Percentiles rank a stretch among this genome's conserved stretches.
These are phyloP conservation scores for Drosophila aff. DNA, from an alignment of 1,140 invertebrate genomes.

Conservation along the genomic window DNA sequence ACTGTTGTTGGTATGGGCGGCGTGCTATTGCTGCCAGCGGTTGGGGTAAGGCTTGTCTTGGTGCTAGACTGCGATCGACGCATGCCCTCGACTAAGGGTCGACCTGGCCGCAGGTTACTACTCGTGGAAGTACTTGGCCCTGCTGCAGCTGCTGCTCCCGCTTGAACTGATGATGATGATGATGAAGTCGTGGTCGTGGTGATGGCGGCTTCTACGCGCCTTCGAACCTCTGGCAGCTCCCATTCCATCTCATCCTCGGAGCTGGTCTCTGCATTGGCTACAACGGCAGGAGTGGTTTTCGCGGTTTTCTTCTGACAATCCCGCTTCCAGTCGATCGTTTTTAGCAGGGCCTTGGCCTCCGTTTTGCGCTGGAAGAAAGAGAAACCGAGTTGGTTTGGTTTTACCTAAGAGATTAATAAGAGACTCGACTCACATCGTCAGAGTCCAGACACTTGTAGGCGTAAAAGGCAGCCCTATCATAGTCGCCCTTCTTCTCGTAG, in stretches of 20 bases:
- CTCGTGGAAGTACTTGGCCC: slow-evolving; percentile 28
- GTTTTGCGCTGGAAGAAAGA: slow-evolving; percentile 90
- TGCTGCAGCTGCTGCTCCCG: too few relatives aligned
- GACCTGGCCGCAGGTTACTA: slow-evolving; percentile 12
- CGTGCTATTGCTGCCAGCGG: slow-evolving; percentile 26
- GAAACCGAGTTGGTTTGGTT: background rate
- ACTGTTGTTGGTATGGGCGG: slow-evolving; percentile 11
- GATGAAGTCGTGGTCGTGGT: background rate
- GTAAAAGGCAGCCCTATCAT: slow-evolving; percentile 95
- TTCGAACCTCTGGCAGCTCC: slow-evolving; percentile 66
- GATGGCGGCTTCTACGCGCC: slow-evolving; percentile 37
- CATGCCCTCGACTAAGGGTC: slow-evolving; percentile 35
- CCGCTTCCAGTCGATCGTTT: slow-evolving; percentile 91
- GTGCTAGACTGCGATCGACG: slow-evolving; percentile 42
- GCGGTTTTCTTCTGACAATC: slow-evolving; percentile 66
- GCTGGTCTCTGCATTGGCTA: slow-evolving; percentile 71
- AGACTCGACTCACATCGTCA: slow-evolving; percentile 69
- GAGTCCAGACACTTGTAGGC: slow-evolving; percentile 94
- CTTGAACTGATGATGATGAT: background rate
- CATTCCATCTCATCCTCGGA: slow-evolving; percentile 82
- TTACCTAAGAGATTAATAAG: background rate
- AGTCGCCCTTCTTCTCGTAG: slow-evolving; percentile 91
- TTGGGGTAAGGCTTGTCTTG: slow-evolving; percentile 19
- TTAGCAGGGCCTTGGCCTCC: slow-evolving; percentile 94
- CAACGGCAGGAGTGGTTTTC: slow-evolving; percentile 23